Conservation (phyloP, 2,113 vertebrate genomes). For the Percina caprodes region DNA sequence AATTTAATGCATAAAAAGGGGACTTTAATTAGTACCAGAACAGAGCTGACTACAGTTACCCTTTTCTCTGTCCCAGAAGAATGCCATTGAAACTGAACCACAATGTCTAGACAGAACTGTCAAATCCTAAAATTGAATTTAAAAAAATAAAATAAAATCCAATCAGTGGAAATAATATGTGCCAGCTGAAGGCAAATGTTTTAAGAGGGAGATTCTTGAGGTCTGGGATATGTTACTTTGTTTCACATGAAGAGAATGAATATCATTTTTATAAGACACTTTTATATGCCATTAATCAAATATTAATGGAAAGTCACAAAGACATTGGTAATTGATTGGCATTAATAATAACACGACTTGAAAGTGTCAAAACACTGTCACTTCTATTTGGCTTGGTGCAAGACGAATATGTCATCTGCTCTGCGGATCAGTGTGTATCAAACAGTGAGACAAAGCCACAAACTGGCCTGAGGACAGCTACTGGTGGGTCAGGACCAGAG, state of each 20-base stretch:
- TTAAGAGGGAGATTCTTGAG: neutral
- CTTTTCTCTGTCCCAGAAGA: neutral
- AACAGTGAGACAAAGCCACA: neutral
- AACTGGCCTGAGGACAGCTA: neutral
- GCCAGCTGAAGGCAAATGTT: neutral
- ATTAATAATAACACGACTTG: neutral
- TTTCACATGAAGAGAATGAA: neutral
- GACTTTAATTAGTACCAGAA: constrained; percentile 45
- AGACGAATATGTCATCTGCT: neutral
- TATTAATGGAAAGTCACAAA: neutral
- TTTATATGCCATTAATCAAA: constrained; percentile 17
- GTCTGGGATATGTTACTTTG: neutral
- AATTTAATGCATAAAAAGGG: neutral
- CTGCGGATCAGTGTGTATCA: neutral
- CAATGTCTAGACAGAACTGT: constrained; percentile 33
- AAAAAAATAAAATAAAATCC: constrained; percentile 1
- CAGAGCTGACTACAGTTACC: neutral
- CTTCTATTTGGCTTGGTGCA: neutral
- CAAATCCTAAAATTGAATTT: neutral
- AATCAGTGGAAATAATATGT: neutral
- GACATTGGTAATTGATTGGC: neutral
- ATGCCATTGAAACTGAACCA: constrained; percentile 28
- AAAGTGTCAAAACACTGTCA: constrained; percentile 32
- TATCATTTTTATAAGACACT: neutral
- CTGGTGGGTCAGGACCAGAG: neutral